Evolutionary conservation across 2,113 vertebrate species (phyloP).

Genomic region (human): DNA sequence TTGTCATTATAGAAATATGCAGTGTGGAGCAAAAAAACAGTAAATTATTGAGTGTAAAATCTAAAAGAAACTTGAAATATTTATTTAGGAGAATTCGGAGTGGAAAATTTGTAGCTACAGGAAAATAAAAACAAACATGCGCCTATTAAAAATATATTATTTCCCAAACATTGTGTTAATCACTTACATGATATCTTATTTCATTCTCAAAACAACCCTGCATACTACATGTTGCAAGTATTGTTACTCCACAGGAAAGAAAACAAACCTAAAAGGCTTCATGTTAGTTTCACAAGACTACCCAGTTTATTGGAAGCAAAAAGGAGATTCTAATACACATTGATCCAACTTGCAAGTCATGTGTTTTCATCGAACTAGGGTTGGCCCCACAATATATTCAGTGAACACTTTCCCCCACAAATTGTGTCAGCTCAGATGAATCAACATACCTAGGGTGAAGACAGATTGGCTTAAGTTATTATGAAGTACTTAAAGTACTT

Average conservation of each 20-base stretch:
- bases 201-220: neutral
- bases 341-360: neutral
- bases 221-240: neutral
- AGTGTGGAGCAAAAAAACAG: neutral
- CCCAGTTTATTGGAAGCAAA: constrained; percentile 28
- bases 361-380: constrained; percentile 35
- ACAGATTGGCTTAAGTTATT: constrained; percentile 23
- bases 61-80: constrained; percentile 21
- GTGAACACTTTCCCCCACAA: neutral
- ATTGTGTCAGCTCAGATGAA: neutral
- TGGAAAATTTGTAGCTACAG: constrained; percentile 1
- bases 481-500: constrained; percentile 38
- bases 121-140: constrained; percentile 24
- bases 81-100: neutral
- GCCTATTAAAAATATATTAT: constrained; percentile 17
- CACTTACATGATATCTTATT: neutral
- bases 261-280: constrained; percentile 25
- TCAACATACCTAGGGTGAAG: neutral
- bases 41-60: neutral
- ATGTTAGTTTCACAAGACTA: neutral
- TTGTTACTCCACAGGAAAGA: neutral
- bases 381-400: neutral
- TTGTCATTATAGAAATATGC: constrained; percentile 11
- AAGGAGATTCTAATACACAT: neutral
- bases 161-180: neutral